A percentile compares a stretch with the other conserved stretches of the same genome.
These are phyloP conservation scores for Drosophila ezoana DNA, from an alignment of 2,888 invertebrate genomes.

Conservation along the genomic window DNA sequence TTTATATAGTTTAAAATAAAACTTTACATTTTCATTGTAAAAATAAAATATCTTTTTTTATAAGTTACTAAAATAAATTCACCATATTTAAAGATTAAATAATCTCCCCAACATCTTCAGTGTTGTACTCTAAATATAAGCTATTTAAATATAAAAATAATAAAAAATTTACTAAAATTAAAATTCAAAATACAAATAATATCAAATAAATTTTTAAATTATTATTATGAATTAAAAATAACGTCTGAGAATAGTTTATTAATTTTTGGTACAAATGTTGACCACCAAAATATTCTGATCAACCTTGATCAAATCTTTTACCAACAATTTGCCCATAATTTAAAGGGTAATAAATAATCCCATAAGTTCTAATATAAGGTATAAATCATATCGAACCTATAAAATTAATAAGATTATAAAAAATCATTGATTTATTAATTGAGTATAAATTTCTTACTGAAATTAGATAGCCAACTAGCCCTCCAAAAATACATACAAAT, in stretches of 20 bases:
- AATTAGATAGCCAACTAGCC: slow-evolving; percentile 84
- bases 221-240: slow-evolving; percentile 84
- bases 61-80: slow-evolving; percentile 79
- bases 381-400: slow-evolving; percentile 86
- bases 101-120: slow-evolving; percentile 85
- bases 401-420: slow-evolving; percentile 84
- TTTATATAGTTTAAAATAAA: slow-evolving; percentile 87
- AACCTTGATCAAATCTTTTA: slow-evolving; percentile 86
- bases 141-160: slow-evolving; percentile 82
- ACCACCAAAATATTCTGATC: slow-evolving; percentile 85
- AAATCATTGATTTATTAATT: slow-evolving; percentile 35
- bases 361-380: slow-evolving; percentile 79
- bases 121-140: slow-evolving; percentile 78
- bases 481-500: slow-evolving; percentile 85
- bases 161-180: slow-evolving; percentile 65
- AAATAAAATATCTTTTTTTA: slow-evolving; percentile 85
- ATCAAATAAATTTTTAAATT: slow-evolving; percentile 86
- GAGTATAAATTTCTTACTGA: slow-evolving; percentile 80
- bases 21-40: slow-evolving; percentile 89
- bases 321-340: slow-evolving; percentile 84
- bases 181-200: slow-evolving; percentile 85
- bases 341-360: slow-evolving; percentile 85
- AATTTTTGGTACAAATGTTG: slow-evolving; percentile 85
- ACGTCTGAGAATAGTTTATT: slow-evolving; percentile 84
- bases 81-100: slow-evolving; percentile 71